A percentile compares a stretch with the other conserved stretches of the same genome.
Evolutionary conservation across 2,113 vertebrate species (phyloP).

Genomic region (Rhagologus leucostigma): DNA sequence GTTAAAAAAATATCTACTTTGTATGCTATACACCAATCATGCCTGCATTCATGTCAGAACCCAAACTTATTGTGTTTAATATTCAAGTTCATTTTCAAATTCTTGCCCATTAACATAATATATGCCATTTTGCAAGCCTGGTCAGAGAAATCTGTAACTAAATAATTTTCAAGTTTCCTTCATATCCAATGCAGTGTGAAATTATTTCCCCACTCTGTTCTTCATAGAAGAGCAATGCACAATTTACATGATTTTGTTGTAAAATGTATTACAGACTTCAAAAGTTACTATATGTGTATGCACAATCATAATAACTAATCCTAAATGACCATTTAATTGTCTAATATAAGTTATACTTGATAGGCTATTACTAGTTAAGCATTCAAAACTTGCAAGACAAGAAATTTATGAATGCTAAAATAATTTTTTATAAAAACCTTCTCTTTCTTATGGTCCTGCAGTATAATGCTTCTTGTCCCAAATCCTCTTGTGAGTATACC

Average conservation of each 20-base stretch:
- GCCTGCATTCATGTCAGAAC: constrained; percentile 68
- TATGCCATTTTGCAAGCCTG: constrained; percentile 78
- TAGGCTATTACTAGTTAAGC: neutral
- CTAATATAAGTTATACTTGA: constrained; percentile 25
- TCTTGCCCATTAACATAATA: constrained; percentile 77
- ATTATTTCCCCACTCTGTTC: constrained; percentile 72
- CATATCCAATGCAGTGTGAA: constrained; percentile 81
- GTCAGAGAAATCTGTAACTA: constrained; percentile 80
- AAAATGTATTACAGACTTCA: constrained; percentile 52
- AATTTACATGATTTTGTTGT: constrained; percentile 51
- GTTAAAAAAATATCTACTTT: constrained; percentile 65
- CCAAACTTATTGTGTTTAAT: constrained; percentile 75
- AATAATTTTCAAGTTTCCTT: constrained; percentile 84
- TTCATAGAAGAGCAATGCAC: constrained; percentile 53
- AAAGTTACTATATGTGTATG: constrained; percentile 2
- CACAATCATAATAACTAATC: constrained; percentile 38
- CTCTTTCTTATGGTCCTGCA: neutral
- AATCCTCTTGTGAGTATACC: neutral
- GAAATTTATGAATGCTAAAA: neutral
- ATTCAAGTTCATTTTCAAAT: constrained; percentile 82
- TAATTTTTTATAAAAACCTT: neutral
- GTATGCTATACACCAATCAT: constrained; percentile 8
- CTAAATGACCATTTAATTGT: constrained; percentile 60
- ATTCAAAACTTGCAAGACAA: constrained; percentile 16
- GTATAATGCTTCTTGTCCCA: neutral